Conservation (phyloP, 2,113 vertebrate genomes). For the Cephalopterus ornatus region DNA sequence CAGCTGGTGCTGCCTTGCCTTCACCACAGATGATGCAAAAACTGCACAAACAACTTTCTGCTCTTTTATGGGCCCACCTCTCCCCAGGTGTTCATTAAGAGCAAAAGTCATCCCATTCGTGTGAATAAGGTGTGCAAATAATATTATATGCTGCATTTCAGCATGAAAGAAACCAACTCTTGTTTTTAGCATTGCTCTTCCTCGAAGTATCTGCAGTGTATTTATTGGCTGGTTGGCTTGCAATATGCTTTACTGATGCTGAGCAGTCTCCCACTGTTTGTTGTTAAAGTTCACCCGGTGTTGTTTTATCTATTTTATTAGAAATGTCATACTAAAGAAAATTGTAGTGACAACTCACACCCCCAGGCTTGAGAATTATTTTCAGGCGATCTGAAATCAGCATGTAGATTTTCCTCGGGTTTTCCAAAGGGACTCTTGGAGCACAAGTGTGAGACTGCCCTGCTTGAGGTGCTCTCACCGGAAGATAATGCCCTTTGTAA, state of each 20-base stretch:
- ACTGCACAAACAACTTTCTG: background rate
- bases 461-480: background rate
- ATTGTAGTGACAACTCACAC: background rate
- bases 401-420: background rate
- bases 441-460: background rate
- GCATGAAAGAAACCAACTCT: background rate
- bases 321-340: background rate
- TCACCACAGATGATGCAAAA: background rate
- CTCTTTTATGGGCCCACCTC: background rate
- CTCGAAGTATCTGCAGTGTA: background rate
- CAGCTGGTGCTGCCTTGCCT: background rate
- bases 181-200: background rate
- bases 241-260: background rate
- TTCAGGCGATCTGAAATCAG: background rate
- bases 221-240: background rate
- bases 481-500: background rate
- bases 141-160: background rate
- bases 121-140: background rate
- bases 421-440: background rate
- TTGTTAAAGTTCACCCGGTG: background rate
- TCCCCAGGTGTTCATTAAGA: background rate
- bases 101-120: background rate
- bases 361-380: background rate
- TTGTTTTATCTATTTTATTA: background rate
- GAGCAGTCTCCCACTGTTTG: background rate